Conservation (phyloP, 2,113 vertebrate species). For the Turdus rufiventris region DNA sequence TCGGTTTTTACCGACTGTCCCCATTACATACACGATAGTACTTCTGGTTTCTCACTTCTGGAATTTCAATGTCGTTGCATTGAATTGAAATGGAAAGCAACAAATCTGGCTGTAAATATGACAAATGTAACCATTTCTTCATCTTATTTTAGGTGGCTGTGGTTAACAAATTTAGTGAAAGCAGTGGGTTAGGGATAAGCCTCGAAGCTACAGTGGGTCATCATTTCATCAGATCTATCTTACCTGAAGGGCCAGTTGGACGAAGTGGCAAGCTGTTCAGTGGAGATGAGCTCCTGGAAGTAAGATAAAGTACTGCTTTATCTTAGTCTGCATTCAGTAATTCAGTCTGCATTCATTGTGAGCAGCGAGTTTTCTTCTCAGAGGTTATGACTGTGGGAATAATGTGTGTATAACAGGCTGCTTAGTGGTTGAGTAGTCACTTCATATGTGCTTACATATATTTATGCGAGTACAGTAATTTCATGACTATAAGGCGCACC, state of each 20-base stretch:
- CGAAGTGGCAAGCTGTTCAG: conserved; percentile 87
- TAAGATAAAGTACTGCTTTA: conserved; percentile 47
- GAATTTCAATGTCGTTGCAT: not conserved
- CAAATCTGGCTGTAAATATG: not conserved
- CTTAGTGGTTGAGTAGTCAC: not conserved
- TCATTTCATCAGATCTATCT: conserved; percentile 92
- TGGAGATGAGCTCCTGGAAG: conserved; percentile 94
- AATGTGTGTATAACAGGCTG: not conserved
- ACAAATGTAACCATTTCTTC: not conserved
- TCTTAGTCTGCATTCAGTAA: not conserved
- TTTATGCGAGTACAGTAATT: not conserved
- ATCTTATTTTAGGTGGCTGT: conserved; percentile 81
- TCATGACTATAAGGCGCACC: too few relatives aligned
- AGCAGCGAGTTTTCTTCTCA: not conserved
- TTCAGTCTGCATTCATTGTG: not conserved
- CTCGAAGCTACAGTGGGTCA: conserved; percentile 88
- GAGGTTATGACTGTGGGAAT: not conserved
- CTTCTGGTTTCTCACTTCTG: not conserved
- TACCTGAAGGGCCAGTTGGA: conserved; percentile 95
- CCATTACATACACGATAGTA: not conserved
- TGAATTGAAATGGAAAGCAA: not conserved
- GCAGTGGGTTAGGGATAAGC: conserved; percentile 92
- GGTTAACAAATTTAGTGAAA: conserved; percentile 92
- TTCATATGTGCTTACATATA: rapidly evolving
- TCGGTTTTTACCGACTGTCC: not conserved